Evolutionary conservation across 2,113 vertebrate genomes (phyloP).

Genomic region (Formicarius rufipectus): DNA sequence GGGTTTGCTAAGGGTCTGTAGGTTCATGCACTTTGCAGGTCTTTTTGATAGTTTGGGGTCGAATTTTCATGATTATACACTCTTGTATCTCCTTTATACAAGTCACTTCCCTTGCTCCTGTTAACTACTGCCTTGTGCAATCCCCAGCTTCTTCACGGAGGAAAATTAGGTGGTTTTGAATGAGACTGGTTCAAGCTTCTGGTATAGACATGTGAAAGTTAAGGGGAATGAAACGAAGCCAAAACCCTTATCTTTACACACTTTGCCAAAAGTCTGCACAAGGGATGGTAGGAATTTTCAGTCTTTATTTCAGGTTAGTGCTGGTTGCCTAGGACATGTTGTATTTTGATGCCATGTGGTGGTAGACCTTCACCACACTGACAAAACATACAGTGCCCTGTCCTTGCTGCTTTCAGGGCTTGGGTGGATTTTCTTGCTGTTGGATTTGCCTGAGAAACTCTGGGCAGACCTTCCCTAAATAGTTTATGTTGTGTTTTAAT

Average conservation of each 20-base stretch:
- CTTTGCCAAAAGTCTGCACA: background rate
- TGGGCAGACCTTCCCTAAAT: background rate
- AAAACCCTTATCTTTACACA: background rate
- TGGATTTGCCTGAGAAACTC: background rate
- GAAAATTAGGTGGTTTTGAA: background rate
- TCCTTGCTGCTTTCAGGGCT: background rate
- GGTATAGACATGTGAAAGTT: background rate
- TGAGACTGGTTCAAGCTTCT: background rate
- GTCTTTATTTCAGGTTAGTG: background rate
- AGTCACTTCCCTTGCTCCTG: background rate
- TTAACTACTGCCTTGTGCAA: background rate
- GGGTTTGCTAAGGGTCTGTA: background rate
- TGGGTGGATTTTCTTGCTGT: background rate
- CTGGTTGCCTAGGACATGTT: background rate
- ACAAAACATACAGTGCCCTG: accelerated
- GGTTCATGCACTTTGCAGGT: accelerated
- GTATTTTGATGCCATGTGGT: background rate
- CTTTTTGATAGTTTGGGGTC: background rate
- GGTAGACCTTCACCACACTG: background rate
- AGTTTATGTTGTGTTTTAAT: background rate
- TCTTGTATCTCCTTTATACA: background rate
- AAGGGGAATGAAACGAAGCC: background rate
- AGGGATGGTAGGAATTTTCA: background rate
- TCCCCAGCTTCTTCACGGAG: background rate
- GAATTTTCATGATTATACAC: background rate